These are phyloP conservation scores for Labeo calbasu DNA, from an alignment of 2,797 vertebrate genomes.

Conservation along the genomic window DNA sequence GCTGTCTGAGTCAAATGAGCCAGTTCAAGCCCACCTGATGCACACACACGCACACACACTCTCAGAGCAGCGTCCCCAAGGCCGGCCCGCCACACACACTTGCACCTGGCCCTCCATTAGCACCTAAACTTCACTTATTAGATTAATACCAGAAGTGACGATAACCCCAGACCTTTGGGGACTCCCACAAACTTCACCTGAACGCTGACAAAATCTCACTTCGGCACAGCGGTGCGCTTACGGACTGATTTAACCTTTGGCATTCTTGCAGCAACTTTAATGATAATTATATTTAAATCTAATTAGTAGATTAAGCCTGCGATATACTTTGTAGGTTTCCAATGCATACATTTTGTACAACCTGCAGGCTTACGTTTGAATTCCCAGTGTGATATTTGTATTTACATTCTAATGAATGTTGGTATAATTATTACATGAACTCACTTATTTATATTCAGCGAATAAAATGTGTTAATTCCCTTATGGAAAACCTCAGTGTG, in stretches of 20 bases:
- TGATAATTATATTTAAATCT: conserved; percentile 28
- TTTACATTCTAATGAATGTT: conserved; percentile 30
- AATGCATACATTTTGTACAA: background rate
- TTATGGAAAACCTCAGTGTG: background rate
- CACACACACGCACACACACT: conserved; percentile 43
- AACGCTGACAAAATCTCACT: conserved; percentile 35
- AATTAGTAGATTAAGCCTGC: conserved; percentile 15
- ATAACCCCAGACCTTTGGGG: conserved; percentile 42
- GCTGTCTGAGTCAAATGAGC: conserved; percentile 72
- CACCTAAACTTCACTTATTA: conserved; percentile 64
- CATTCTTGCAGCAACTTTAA: conserved; percentile 20
- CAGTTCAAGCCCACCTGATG: conserved; percentile 71
- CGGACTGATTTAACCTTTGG: background rate
- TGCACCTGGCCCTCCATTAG: conserved; percentile 65
- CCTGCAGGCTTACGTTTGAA: background rate
- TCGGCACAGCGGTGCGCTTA: background rate
- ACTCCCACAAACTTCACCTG: conserved; percentile 29
- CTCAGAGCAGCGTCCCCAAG: conserved; percentile 53
- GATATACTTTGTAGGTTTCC: background rate
- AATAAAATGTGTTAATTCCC: background rate
- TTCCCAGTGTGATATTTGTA: conserved; percentile 15
- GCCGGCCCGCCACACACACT: conserved; percentile 54
- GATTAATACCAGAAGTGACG: conserved; percentile 63
- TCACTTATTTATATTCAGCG: background rate
- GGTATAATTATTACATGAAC: background rate